A percentile compares a stretch with the other conserved stretches of the same genome.
Evolutionary conservation across 2,888 invertebrate species (phyloP).

Genomic region (Drosophila silvestris): DNA sequence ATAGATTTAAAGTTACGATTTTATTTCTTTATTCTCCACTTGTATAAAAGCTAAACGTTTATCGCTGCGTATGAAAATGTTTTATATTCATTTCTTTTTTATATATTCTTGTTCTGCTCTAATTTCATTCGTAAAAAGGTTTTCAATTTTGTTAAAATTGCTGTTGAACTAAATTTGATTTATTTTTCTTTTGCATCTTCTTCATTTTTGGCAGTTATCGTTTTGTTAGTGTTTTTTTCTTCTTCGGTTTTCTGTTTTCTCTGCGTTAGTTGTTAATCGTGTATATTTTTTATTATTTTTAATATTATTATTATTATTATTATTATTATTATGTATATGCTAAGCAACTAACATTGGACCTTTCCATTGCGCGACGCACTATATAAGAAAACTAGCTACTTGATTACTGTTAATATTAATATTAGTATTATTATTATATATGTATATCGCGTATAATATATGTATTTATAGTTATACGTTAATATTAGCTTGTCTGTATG

Average conservation of each 20-base stretch:
- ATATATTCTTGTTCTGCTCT: background rate
- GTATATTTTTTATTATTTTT: conserved; percentile 18
- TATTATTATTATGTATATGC: conserved; percentile 70
- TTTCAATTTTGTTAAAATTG: conserved; percentile 45
- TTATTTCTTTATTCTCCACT: conserved; percentile 27
- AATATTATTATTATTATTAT: conserved; percentile 14
- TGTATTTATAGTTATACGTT: conserved; percentile 40
- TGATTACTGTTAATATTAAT: conserved; percentile 64
- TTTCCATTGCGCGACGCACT: conserved; percentile 81
- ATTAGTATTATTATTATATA: conserved; percentile 35
- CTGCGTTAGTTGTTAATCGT: conserved; percentile 24
- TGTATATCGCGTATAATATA: conserved; percentile 49
- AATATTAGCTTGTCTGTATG: conserved; percentile 43
- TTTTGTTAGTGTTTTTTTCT: conserved; percentile 61
- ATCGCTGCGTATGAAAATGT: conserved; percentile 70
- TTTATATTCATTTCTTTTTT: background rate
- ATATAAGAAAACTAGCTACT: conserved; percentile 81
- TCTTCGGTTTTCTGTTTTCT: conserved; percentile 19
- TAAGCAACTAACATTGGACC: conserved; percentile 81
- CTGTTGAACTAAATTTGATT: conserved; percentile 66
- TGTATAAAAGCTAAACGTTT: conserved; percentile 74
- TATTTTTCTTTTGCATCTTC: conserved; percentile 23
- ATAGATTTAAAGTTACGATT: conserved; percentile 44
- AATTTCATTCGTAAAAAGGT: conserved; percentile 49
- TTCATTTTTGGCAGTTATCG: conserved; percentile 72